Evolutionary conservation across 2,113 vertebrate genomes (phyloP), one percentile per base, ranked within the genome.

Genomic region (Indicator indicator): DNA sequence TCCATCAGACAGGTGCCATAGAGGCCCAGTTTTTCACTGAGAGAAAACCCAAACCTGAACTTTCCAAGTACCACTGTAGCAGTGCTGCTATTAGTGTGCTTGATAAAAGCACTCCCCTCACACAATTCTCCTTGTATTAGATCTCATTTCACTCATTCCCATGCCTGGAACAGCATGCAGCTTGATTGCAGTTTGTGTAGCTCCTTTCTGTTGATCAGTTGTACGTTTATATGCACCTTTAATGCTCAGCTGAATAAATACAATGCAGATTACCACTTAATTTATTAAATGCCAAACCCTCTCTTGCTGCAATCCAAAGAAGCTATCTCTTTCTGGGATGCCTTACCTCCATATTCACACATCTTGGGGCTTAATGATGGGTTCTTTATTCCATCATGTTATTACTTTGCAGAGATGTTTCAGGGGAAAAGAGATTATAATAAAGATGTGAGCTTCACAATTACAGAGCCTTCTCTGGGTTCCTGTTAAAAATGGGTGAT

Each of bases 171-270:
- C 36, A 54, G 48, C 38, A 23, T 42, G 28, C 28, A 26, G 48
- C 63, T 88, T 86, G 84, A 80, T 86, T 74, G 76, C 88, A 81
- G 60, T 81, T 94, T 74, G 54, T 71, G 10, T 46, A 50, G 58
- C 54, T 78, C 50, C 48, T 54, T 90, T 70, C 44, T 74, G 23
- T 89, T 90, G 93, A 75, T 83, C 86, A 60, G 71, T 78, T 5
- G 2, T 63, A 33, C 38, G 74, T 93, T 88, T 89, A 93, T 91
- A 88, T 71, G 69, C 70, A 88, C 77, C 69, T 63, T 65, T 54
- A 88, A 75, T 71, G 76, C 80, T 94, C 75, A 75, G 42, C 65
- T 83, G 81, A 91, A 90, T 89, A 94, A 95, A 93, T 48, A 89
- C 58, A 90, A 87, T 87, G 77, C 74, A 75, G 77, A 89, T 96